Evolutionary conservation across 2,113 vertebrate genomes (phyloP), one percentile per base, ranked within the genome.

Genomic region (Rafetus swinhoei): DNA sequence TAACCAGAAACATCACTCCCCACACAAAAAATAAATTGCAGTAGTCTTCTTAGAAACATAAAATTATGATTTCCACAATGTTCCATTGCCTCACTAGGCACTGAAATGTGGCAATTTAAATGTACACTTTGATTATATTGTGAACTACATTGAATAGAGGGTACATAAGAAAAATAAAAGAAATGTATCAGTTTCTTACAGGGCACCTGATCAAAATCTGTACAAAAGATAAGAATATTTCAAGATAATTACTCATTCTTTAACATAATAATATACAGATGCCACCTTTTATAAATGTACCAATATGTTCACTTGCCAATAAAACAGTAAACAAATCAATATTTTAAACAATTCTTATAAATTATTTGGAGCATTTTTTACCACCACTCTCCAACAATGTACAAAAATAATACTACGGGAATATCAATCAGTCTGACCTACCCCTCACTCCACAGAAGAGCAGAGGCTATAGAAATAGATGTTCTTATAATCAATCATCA

Each of bases 351-450:
- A 96, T 95, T 97, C 96, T 97, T 98, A 98, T 97, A 98, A 98
- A 98, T 98, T 98, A 97, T 97, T 98, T 93, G 92, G 95, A 93
- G 65, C 97, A 97, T 97, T 95, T 97, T 97, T 98, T 97, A 97
- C 96, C 96, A 92, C 98, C 98, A 97, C 96, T 98, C 96, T 98
- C 91, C 95, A 97, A 98, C 97, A 98, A 98, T 97, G 98, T 99
- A 99, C 97, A 99, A 99, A 99, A 99, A 98, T 98, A 98, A 97
- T 97, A 97, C 98, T 98, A 98, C 98, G 98, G 98, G 98, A 98
- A 97, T 98, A 98, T 97, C 94, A 94, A 97, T 97, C 87, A 94
- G 90, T 92, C 96, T 98, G 97, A 98, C 96, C 97, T 98, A 97
- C 98, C 97, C 97, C 95, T 96, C 95, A 94, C 91, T 97, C 95